Conservation (phyloP, 92 coral and sea anemone species). For the Epizoanthus rinbou region DNA sequence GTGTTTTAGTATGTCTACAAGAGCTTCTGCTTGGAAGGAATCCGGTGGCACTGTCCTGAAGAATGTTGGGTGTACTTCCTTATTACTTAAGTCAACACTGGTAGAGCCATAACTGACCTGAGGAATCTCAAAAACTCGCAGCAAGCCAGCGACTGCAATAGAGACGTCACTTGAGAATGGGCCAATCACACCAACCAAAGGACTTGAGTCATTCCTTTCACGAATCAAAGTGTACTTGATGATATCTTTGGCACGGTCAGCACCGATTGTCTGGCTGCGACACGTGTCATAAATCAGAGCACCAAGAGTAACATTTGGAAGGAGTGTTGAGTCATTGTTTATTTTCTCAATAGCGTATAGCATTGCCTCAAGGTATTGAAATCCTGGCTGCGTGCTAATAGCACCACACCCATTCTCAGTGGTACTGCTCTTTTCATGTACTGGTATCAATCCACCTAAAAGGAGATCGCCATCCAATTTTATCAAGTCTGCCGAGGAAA, state of each 20-base stretch:
- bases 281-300: conserved; percentile 94
- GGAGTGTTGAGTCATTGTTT: conserved; percentile 77
- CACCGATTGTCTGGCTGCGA: conserved; percentile 93
- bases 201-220: conserved; percentile 34
- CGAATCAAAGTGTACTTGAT: conserved; percentile 73
- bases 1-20: conserved; percentile 68
- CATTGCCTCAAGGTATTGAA: conserved; percentile 92
- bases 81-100: conserved; percentile 88
- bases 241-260: conserved; percentile 91
- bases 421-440: conserved; percentile 65
- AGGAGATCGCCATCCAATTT: conserved; percentile 73
- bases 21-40: conserved; percentile 86
- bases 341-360: conserved; percentile 84
- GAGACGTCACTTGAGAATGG: conserved; percentile 91
- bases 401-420: conserved; percentile 87
- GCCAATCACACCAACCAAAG: conserved; percentile 82
- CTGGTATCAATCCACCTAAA: conserved; percentile 89
- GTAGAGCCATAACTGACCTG: conserved; percentile 96
- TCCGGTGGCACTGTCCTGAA: conserved; percentile 97
- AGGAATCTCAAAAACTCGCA: conserved; percentile 92
- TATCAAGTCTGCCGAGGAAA: not conserved
- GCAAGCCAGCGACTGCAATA: conserved; percentile 89
- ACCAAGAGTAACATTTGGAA: conserved; percentile 83
- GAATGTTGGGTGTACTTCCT: conserved; percentile 80
- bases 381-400: conserved; percentile 87